Conservation (phyloP, 2,113 vertebrate species). For the Saccopteryx bilineata region DNA sequence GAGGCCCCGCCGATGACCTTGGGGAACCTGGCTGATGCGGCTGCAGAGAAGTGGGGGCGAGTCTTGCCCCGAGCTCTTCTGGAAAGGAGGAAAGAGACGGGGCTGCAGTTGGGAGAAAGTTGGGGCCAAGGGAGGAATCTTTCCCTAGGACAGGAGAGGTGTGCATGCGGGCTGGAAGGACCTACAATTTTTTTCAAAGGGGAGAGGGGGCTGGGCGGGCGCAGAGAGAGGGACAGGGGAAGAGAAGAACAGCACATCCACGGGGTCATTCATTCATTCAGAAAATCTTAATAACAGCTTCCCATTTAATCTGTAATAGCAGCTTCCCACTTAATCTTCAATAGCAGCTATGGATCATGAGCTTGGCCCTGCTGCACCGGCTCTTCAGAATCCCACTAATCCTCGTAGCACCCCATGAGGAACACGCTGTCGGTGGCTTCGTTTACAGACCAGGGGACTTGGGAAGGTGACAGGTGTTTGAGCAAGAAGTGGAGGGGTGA, state of each 20-base stretch:
- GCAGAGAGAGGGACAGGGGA: not conserved
- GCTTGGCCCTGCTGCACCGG: not conserved
- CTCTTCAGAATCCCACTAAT: slow-evolving; percentile 56
- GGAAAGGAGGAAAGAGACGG: not conserved
- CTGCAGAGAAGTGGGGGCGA: too few relatives aligned
- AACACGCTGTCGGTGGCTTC: not conserved
- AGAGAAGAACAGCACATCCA: not conserved
- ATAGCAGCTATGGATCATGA: not conserved
- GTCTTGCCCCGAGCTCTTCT: not conserved
- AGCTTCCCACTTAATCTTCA: slow-evolving; percentile 28
- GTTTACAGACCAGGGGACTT: not conserved
- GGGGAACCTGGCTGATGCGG: rapidly evolving
- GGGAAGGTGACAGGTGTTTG: slow-evolving; percentile 64
- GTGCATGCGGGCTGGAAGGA: not conserved
- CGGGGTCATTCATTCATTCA: not conserved
- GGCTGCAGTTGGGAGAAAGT: not conserved
- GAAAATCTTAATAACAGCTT: slow-evolving; percentile 37
- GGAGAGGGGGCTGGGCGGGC: too few relatives aligned
- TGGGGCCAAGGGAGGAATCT: not conserved
- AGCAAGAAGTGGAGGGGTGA: not conserved
- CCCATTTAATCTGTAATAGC: slow-evolving; percentile 19
- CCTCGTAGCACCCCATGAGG: slow-evolving; percentile 4
- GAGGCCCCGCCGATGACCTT: not conserved
- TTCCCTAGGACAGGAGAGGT: not conserved
- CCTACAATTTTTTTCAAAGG: not conserved